Conservation (phyloP, 1,140 invertebrate species). For the Aphelinus certus region DNA sequence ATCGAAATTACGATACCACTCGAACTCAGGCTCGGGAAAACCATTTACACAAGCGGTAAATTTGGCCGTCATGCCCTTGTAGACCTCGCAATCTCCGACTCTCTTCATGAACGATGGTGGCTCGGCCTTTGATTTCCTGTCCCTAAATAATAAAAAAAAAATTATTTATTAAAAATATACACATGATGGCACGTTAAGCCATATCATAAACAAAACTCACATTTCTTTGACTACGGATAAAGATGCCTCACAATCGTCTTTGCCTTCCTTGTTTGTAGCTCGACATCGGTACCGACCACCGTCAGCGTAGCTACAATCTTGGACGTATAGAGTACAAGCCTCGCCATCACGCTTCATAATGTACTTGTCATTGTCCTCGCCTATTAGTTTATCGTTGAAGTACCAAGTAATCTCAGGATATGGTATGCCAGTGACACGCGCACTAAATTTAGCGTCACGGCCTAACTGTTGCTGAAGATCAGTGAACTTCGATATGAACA, state of each 20-base stretch:
- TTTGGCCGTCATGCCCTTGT: conserved; percentile 87
- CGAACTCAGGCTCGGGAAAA: conserved; percentile 84
- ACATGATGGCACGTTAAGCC: conserved; percentile 28
- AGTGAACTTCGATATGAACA: conserved; percentile 83
- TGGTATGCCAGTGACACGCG: conserved; percentile 86
- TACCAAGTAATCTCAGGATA: conserved; percentile 88
- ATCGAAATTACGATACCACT: conserved; percentile 85
- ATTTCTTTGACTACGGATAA: conserved; percentile 84
- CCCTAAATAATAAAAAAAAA: conserved; percentile 61
- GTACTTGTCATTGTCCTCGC: conserved; percentile 75
- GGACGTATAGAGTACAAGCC: conserved; percentile 78
- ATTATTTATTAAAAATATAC: conserved; percentile 26
- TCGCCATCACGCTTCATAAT: conserved; percentile 83
- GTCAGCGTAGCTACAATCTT: conserved; percentile 74
- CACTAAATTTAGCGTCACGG: conserved; percentile 73
- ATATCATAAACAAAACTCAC: conserved; percentile 66
- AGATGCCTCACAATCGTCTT: conserved; percentile 77
- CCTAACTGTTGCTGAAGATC: conserved; percentile 85
- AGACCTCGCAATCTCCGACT: conserved; percentile 88
- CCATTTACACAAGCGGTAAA: conserved; percentile 90
- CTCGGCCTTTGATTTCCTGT: conserved; percentile 79
- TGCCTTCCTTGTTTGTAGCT: conserved; percentile 83
- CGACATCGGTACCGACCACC: conserved; percentile 80
- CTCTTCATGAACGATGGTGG: conserved; percentile 88
- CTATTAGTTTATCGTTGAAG: conserved; percentile 77